Evolutionary conservation across 2,888 invertebrate species (phyloP).

Genomic region (Heliconius ethilla): DNA sequence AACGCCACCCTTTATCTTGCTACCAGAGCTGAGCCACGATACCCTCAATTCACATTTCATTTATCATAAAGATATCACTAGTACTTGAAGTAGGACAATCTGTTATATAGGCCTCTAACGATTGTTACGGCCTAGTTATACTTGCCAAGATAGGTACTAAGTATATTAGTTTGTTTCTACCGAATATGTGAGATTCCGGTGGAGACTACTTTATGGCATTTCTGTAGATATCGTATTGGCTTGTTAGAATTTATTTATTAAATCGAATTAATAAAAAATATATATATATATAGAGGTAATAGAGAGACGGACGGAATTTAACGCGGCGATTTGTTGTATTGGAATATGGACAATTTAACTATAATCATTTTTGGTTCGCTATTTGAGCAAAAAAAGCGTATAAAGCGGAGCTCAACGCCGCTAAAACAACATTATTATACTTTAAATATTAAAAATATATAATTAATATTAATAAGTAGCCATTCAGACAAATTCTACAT

Average conservation of each 20-base stretch:
- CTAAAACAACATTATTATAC: neutral
- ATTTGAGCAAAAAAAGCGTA: too few relatives aligned
- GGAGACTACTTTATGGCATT: neutral
- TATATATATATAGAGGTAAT: too few relatives aligned
- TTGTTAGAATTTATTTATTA: neutral
- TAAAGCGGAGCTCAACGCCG: too few relatives aligned
- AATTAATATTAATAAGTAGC: neutral
- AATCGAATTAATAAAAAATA: too few relatives aligned
- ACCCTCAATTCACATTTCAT: neutral
- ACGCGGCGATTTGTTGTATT: too few relatives aligned
- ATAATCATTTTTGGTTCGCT: too few relatives aligned
- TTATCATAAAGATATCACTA: neutral
- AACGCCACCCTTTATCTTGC: neutral
- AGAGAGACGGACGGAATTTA: too few relatives aligned
- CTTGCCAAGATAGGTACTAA: conserved; percentile 13
- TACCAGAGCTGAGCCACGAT: neutral
- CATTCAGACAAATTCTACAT: neutral
- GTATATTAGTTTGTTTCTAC: neutral
- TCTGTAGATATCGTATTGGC: neutral
- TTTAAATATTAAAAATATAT: neutral
- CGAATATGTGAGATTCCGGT: conserved; percentile 11
- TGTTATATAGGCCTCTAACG: conserved; percentile 24
- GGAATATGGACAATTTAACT: too few relatives aligned
- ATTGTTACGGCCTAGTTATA: conserved; percentile 20
- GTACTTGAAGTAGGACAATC: conserved; percentile 15